Conservation (phyloP, 2,888 invertebrate genomes). For the Argynnis bischoffii region DNA sequence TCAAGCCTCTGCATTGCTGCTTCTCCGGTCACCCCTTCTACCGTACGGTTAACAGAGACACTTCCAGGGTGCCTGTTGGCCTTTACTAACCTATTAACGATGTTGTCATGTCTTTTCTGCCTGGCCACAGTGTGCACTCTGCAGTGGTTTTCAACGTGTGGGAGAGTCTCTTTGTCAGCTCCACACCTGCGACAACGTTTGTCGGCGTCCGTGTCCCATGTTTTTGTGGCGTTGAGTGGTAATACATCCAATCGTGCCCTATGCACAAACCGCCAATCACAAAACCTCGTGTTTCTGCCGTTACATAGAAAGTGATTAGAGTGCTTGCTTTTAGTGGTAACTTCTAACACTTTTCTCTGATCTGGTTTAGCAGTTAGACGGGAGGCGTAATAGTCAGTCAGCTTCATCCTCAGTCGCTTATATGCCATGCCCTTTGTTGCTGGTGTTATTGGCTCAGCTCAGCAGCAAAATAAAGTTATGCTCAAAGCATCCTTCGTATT, state of each 20-base stretch:
- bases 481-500: neutral
- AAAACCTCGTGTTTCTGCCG: neutral
- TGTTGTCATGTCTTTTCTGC: neutral
- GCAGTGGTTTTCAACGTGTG: neutral
- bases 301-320: neutral
- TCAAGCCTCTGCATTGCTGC: neutral
- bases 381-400: too few relatives aligned
- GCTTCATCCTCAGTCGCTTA: neutral
- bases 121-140: neutral
- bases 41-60: neutral
- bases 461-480: neutral
- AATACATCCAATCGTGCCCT: neutral
- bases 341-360: neutral
- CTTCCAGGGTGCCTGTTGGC: neutral
- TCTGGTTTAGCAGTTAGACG: neutral
- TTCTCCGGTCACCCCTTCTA: neutral
- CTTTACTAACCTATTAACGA: neutral
- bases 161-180: neutral
- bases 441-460: neutral
- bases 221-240: neutral
- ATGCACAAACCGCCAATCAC: neutral
- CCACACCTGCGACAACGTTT: neutral
- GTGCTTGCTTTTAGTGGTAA: neutral
- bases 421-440: neutral
- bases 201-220: neutral